phyloP scores from a whole-genome alignment of 35 echinoderm and acorn worm species.

The Ophiothrix spiculata region DNA sequence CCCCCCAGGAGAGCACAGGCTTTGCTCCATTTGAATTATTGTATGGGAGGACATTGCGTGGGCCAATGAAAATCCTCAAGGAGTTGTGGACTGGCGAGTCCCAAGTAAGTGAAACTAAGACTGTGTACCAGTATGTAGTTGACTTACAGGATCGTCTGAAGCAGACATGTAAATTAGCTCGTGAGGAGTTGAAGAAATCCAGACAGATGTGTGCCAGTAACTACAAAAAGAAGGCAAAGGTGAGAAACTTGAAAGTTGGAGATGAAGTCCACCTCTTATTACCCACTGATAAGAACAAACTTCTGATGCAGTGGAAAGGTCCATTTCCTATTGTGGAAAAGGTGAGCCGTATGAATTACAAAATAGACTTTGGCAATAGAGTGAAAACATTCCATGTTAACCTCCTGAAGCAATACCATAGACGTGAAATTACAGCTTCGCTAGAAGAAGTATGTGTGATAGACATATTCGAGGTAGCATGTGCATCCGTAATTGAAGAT shows the following conservation, averaged over 20 bases:
- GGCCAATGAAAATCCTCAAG: slow-evolving; percentile 14
- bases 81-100: background rate
- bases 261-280: slow-evolving; percentile 19
- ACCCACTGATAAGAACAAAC: slow-evolving; percentile 22
- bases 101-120: background rate
- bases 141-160: slow-evolving; percentile 7
- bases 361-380: slow-evolving; percentile 4
- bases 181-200: background rate
- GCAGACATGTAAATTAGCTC: slow-evolving; percentile 22
- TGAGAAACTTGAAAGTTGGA: slow-evolving; percentile 4
- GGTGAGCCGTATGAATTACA: background rate
- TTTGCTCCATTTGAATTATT: slow-evolving; percentile 22
- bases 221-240: slow-evolving; percentile 2
- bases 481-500: background rate
- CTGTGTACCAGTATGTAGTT: slow-evolving; percentile 20
- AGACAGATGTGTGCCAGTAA: background rate
- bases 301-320: slow-evolving; percentile 26
- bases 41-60: slow-evolving; percentile 35
- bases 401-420: background rate
- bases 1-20: background rate
- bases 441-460: too few relatives aligned
- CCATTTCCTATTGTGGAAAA: slow-evolving; percentile 24
- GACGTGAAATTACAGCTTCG: background rate
- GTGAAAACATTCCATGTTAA: slow-evolving; percentile 16
- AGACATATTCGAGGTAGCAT: background rate